phyloP scores from a whole-genome alignment of 2,888 invertebrate genomes.

The Chalcis sispes region DNA sequence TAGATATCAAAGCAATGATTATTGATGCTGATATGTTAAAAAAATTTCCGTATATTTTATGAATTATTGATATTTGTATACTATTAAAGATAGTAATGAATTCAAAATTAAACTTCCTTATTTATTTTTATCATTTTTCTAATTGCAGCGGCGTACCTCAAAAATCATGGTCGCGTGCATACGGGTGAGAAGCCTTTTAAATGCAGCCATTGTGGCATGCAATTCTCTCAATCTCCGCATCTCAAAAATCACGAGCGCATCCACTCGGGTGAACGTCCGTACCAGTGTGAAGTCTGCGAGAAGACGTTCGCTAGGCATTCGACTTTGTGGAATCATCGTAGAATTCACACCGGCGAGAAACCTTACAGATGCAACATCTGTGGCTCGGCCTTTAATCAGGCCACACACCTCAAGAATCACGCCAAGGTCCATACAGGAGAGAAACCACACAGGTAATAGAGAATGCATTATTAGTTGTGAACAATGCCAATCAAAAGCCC shows the following conservation, averaged over 20 bases:
- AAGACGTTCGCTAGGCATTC: constrained; percentile 93
- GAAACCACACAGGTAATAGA: constrained; percentile 81
- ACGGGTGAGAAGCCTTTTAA: constrained; percentile 83
- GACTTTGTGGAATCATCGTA: constrained; percentile 91
- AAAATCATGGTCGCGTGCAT: constrained; percentile 92
- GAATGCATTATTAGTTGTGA: constrained; percentile 16
- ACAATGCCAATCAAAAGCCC: constrained; percentile 33
- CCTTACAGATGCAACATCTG: constrained; percentile 80
- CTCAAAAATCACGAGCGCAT: constrained; percentile 92
- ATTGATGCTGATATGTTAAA: constrained; percentile 14
- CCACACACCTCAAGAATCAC: constrained; percentile 92
- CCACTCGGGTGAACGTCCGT: constrained; percentile 91
- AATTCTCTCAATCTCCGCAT: constrained; percentile 92
- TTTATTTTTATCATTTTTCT: background rate
- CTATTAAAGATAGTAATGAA: no score
- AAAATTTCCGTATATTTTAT: constrained; percentile 6
- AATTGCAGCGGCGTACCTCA: constrained; percentile 85
- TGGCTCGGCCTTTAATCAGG: constrained; percentile 92
- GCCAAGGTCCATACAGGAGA: constrained; percentile 84
- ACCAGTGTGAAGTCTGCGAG: constrained; percentile 92
- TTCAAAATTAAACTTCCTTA: no score
- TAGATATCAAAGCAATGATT: constrained; percentile 19
- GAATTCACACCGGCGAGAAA: constrained; percentile 92
- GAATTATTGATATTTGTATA: constrained; percentile 14
- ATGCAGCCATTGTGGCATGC: constrained; percentile 93